These are phyloP conservation scores for Agriotes lineatus DNA, from an alignment of 2,888 invertebrate species.

Conservation along the genomic window DNA sequence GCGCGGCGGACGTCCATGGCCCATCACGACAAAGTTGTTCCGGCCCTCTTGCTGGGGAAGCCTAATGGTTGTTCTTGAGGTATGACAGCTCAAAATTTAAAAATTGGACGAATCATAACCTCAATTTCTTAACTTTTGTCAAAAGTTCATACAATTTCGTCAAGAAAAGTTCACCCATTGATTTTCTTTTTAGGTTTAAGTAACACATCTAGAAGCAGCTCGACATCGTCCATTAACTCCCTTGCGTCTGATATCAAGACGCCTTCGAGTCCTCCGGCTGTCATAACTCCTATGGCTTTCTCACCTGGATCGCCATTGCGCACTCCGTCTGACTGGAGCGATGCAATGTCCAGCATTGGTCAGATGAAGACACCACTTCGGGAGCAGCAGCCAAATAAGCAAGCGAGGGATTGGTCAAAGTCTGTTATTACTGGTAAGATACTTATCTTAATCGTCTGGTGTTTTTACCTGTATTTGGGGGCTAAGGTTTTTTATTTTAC, in stretches of 20 bases:
- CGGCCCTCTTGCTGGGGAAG: too few species aligned
- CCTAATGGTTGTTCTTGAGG: too few species aligned
- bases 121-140: too few species aligned
- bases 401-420: constrained; percentile 58
- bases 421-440: constrained; percentile 47
- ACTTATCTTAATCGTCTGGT: constrained; percentile 24
- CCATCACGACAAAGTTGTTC: too few species aligned
- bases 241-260: constrained; percentile 67
- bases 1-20: too few species aligned
- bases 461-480: too few species aligned
- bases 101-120: too few species aligned
- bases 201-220: constrained; percentile 74
- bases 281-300: constrained; percentile 60
- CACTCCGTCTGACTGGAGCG: constrained; percentile 71
- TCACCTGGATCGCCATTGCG: constrained; percentile 62
- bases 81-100: too few species aligned
- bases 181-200: constrained; percentile 54
- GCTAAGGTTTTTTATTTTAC: too few species aligned
- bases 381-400: constrained; percentile 65
- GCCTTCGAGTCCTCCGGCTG: constrained; percentile 58
- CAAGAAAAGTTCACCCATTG: too few species aligned
- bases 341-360: constrained; percentile 65
- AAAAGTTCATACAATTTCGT: too few species aligned
- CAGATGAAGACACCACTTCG: constrained; percentile 69
- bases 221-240: constrained; percentile 74